Base-by-base conservation (phyloP, 2,113 vertebrate genomes). In the Fulmarus glacialis region DNA sequence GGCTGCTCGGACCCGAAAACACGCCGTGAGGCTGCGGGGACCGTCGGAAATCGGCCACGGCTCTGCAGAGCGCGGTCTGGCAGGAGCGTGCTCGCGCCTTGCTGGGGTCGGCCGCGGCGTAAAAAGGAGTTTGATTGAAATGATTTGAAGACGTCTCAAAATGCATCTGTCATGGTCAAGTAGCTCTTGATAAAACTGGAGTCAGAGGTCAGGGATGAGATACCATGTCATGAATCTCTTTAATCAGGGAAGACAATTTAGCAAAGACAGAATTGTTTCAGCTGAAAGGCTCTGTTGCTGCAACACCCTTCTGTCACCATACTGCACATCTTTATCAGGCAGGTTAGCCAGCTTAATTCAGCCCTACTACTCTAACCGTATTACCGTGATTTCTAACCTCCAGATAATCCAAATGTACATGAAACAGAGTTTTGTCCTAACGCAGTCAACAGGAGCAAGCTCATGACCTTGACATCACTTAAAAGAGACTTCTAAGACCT, bases 51-150 rank as follows among this genome's bases (percentile, higher is more conserved):
- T 7, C 40, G 29, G 4, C 22, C 22, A 27, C 15, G 2, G 14
- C 14, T 32, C 45, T 8, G 17, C 26, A 16, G 43, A 59, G 15
- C 8, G 11, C 4, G 50, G 55, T 23, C 47, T 23, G 52, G 34
- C n/a, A 26, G 11, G 21, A n/a, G 45, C 4, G 15, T 10, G 50
- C 21, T 9, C 14, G 12, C 6, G 3, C 43, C 50, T n/a, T 5
- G 24, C 15, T 0, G 21, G 29, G 15, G 9, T 8, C 1, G 0
- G 1, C 20, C 2, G 2, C 1, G 5, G 27, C 16, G 0, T 1
- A 0, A 17, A 8, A 15, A 32, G 40, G 72, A 32, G 43, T 7
- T 38, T 2, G 12, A 19, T 0, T 1, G 15, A 19, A 19, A 8
- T 1, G 17, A 7, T 26, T 16, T 9, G 48, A 29, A 21, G 15